phyloP scores from a whole-genome alignment of 2,797 vertebrate species.

The Mus spretus region DNA sequence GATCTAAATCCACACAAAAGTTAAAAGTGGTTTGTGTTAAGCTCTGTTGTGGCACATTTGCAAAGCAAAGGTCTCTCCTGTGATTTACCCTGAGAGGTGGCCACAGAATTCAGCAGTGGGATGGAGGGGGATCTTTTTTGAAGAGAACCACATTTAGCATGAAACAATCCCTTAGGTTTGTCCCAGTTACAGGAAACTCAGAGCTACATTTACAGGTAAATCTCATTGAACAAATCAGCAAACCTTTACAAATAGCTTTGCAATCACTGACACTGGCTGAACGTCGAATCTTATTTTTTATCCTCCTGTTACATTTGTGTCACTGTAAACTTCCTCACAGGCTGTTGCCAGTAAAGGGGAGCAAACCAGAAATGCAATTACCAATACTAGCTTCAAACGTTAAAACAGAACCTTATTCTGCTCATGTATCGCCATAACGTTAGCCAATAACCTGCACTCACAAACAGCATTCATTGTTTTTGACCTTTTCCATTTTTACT shows the following conservation, averaged over 20 bases:
- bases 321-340: constrained; percentile 13
- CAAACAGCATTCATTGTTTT: not conserved
- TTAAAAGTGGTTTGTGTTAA: not conserved
- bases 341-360: not conserved
- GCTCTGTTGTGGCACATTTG: constrained; percentile 1
- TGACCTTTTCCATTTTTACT: not conserved
- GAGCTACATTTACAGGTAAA: constrained; percentile 72
- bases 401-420: not conserved
- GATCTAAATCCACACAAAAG: constrained; percentile 45
- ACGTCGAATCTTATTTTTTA: constrained; percentile 45
- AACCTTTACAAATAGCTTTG: constrained; percentile 56
- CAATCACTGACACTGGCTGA: constrained; percentile 27
- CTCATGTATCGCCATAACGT: not conserved
- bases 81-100: not conserved
- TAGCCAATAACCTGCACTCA: not conserved
- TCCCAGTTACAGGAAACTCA: constrained; percentile 75
- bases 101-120: not conserved
- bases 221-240: constrained; percentile 52
- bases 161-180: constrained; percentile 40
- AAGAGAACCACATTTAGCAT: constrained; percentile 6
- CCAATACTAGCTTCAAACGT: not conserved
- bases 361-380: not conserved
- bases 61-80: not conserved
- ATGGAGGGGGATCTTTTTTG: not conserved
- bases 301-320: not conserved